Evolutionary conservation across 2,888 invertebrate genomes (phyloP).

Genomic region (Lissocephala sabroskyi): DNA sequence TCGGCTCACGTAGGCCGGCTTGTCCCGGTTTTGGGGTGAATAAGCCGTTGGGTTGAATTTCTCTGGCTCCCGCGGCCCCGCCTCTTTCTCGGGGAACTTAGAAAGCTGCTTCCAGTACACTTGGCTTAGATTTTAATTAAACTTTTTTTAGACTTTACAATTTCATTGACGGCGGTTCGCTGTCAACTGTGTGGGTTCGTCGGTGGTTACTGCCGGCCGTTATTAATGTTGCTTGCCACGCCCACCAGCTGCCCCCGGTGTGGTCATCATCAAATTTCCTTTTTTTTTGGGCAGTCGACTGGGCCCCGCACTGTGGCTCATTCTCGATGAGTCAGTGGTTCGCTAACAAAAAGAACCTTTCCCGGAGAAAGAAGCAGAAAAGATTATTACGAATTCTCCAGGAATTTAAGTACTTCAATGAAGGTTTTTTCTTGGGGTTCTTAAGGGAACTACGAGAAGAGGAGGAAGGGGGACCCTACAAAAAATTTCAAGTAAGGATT

Average conservation of each 20-base stretch:
- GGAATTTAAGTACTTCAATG: neutral
- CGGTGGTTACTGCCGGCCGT: slow-evolving; percentile 13
- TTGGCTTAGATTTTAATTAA: too few relatives aligned
- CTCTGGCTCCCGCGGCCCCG: too few relatives aligned
- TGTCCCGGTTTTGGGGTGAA: too few relatives aligned
- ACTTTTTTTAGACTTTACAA: slow-evolving; percentile 7
- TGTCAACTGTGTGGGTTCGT: too few relatives aligned
- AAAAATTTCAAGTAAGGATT: too few relatives aligned
- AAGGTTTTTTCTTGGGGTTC: too few relatives aligned
- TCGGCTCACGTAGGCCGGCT: slow-evolving; percentile 36
- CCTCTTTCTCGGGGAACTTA: too few relatives aligned
- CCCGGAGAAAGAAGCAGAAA: neutral
- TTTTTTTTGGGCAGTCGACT: slow-evolving; percentile 1
- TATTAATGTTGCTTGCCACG: slow-evolving; percentile 15
- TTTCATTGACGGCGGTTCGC: slow-evolving; percentile 32
- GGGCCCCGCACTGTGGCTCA: too few relatives aligned
- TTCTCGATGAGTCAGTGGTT: neutral
- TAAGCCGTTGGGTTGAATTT: too few relatives aligned
- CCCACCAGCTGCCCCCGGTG: slow-evolving; percentile 11
- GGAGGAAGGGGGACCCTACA: too few relatives aligned
- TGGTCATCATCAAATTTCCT: slow-evolving; percentile 37
- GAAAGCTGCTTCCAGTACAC: too few relatives aligned
- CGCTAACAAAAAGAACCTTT: neutral
- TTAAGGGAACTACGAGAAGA: too few relatives aligned
- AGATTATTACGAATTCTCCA: neutral